phyloP scores from a whole-genome alignment of 2,113 vertebrate genomes.

The Mesitornis unicolor region DNA sequence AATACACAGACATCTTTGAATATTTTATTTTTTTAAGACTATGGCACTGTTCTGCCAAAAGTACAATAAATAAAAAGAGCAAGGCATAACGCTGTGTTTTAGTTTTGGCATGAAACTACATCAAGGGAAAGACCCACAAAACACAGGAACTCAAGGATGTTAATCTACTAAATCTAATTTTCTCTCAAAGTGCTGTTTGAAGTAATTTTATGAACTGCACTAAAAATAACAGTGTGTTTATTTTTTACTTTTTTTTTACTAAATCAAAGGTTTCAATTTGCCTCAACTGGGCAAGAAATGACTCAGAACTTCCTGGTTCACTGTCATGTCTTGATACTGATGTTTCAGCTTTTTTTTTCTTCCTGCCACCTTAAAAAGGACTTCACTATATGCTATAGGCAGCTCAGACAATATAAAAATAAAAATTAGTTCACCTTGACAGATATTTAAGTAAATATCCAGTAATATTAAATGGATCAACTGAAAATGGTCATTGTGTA shows the following conservation, averaged over 20 bases:
- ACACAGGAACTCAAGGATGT: not conserved
- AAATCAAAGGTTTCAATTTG: not conserved
- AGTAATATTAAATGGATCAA: not conserved
- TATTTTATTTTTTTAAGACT: not conserved
- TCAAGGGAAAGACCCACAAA: not conserved
- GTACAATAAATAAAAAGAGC: not conserved
- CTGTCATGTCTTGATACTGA: not conserved
- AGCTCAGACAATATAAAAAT: not conserved
- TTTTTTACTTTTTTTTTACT: not conserved
- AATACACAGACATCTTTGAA: not conserved
- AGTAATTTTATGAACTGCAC: not conserved
- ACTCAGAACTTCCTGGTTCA: not conserved
- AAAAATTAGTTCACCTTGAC: not conserved
- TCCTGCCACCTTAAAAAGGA: not conserved
- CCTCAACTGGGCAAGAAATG: not conserved
- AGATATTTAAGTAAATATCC: not conserved
- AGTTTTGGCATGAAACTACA: not conserved
- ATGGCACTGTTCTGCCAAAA: not conserved
- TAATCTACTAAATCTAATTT: not conserved
- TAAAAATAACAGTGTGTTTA: not conserved
- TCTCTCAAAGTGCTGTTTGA: not conserved
- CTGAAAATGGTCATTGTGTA: not conserved
- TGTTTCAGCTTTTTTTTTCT: not conserved
- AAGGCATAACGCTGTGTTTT: not conserved
- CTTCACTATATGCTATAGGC: not conserved